A percentile compares a stretch with the other conserved stretches of the same genome.
These are phyloP conservation scores for Lasioglossum vierecki DNA, from an alignment of 2,888 invertebrate species.

Conservation along the genomic window DNA sequence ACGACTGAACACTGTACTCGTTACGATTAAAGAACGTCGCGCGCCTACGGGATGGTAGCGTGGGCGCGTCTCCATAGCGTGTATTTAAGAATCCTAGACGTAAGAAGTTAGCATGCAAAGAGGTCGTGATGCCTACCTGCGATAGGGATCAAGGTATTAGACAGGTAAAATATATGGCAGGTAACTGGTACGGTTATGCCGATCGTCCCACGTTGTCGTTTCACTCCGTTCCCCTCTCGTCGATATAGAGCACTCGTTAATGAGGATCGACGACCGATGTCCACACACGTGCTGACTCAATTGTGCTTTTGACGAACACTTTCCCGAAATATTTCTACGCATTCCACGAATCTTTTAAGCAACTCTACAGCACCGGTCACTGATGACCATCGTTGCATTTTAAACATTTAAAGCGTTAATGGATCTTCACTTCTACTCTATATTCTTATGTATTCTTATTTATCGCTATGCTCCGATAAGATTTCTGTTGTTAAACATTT, in stretches of 20 bases:
- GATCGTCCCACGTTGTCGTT: conserved; percentile 1
- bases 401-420: neutral
- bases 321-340: neutral
- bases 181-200: conserved; percentile 57
- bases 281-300: neutral
- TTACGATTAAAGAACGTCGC: conserved; percentile 60
- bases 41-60: conserved; percentile 11
- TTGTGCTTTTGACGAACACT: neutral
- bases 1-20: conserved; percentile 76
- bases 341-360: neutral
- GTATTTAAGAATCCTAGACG: conserved; percentile 48
- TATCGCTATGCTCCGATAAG: neutral
- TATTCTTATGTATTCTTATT: neutral
- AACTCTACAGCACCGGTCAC: neutral
- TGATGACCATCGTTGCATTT: neutral
- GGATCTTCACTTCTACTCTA: neutral
- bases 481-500: neutral
- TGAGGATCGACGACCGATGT: neutral
- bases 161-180: conserved; percentile 43
- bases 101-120: conserved; percentile 63
- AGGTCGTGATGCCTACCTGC: conserved; percentile 72
- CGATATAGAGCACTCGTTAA: neutral
- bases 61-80: conserved; percentile 16
- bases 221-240: neutral
- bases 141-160: conserved; percentile 75